A percentile compares a stretch with the other conserved stretches of the same genome.
Conservation (phyloP, 2,797 vertebrate genomes). For the Danio kyathit region DNA sequence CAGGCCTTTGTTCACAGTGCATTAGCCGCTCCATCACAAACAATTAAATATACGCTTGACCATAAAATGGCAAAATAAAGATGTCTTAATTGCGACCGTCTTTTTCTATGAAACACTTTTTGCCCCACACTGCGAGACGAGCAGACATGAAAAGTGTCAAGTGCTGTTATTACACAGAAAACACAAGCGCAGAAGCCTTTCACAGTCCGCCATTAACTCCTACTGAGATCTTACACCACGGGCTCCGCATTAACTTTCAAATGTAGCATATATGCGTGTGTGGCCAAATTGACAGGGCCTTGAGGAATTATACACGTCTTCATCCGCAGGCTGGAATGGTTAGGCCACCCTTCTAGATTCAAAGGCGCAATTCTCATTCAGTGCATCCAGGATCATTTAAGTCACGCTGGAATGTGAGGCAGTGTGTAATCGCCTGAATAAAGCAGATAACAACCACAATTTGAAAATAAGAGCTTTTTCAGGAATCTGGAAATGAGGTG, state of each 20-base stretch:
- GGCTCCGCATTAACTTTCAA: neutral
- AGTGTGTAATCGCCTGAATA: neutral
- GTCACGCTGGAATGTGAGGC: neutral
- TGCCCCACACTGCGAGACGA: neutral
- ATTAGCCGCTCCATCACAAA: constrained; percentile 53
- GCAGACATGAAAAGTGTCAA: neutral
- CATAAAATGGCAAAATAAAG: constrained; percentile 53
- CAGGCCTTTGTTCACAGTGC: constrained; percentile 49
- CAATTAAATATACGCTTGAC: constrained; percentile 59
- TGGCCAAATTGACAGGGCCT: neutral
- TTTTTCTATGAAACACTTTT: constrained; percentile 22
- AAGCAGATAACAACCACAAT: neutral
- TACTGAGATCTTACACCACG: neutral
- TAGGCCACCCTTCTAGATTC: neutral
- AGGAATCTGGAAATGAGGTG: neutral
- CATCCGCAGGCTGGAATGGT: neutral
- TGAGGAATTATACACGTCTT: neutral
- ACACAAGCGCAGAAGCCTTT: constrained; percentile 9
- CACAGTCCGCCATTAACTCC: constrained; percentile 28
- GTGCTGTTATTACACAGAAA: neutral
- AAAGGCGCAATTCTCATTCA: neutral
- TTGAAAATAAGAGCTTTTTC: neutral
- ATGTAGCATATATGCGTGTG: neutral
- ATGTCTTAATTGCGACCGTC: constrained; percentile 40
- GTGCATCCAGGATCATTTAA: neutral